These are phyloP conservation scores for Bombyx huttoni DNA, from an alignment of 2,888 invertebrate species.

Conservation along the genomic window DNA sequence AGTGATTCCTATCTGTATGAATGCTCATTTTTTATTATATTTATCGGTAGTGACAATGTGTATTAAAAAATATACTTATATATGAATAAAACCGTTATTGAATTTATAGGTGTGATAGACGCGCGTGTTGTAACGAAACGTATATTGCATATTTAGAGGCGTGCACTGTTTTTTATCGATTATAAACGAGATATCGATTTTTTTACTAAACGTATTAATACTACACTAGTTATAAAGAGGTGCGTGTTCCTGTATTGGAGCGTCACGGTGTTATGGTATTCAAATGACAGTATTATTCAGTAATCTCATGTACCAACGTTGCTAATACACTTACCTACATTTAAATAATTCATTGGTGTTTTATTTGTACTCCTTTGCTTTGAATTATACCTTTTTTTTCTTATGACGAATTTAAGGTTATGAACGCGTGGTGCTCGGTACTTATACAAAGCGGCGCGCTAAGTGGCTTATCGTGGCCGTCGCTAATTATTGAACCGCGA, in stretches of 20 bases:
- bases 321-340: slow-evolving; percentile 72
- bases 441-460: no score
- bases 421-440: no score
- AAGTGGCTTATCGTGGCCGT: no score
- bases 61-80: slow-evolving; percentile 17
- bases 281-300: slow-evolving; percentile 66
- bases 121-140: slow-evolving; percentile 40
- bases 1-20: slow-evolving; percentile 57
- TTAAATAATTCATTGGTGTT: slow-evolving; percentile 41
- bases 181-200: slow-evolving; percentile 11
- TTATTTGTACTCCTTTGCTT: slow-evolving; percentile 16
- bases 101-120: slow-evolving; percentile 62
- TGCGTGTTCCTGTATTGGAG: slow-evolving; percentile 30
- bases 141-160: slow-evolving; percentile 43
- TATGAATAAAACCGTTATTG: slow-evolving; percentile 50
- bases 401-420: no score
- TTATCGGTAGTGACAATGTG: slow-evolving; percentile 44
- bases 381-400: no score
- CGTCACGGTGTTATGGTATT: slow-evolving; percentile 42
- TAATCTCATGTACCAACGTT: slow-evolving; percentile 72
- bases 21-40: slow-evolving; percentile 62
- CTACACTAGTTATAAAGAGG: slow-evolving; percentile 43
- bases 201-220: slow-evolving; percentile 48
- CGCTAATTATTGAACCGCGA: no score
- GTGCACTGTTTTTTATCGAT: slow-evolving; percentile 45